Conservation (phyloP, 2,888 invertebrate genomes). For the Noctua fimbriata region DNA sequence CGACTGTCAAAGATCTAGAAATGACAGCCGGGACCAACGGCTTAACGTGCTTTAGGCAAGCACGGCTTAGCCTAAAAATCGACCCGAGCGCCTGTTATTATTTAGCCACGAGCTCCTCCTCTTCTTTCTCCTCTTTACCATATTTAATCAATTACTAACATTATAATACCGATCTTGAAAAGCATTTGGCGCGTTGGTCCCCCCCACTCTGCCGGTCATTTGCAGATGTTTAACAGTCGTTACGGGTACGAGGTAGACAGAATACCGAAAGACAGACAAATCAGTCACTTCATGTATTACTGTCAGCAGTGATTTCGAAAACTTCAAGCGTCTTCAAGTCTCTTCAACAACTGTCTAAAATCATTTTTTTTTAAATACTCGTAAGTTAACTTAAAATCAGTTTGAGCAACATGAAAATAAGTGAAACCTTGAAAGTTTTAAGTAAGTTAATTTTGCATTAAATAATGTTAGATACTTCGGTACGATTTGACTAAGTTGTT, state of each 20-base stretch:
- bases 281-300: background rate
- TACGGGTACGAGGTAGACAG: background rate
- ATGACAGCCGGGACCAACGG: too few relatives aligned
- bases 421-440: background rate
- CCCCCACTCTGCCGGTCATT: background rate
- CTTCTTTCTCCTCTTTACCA: too few relatives aligned
- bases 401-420: conserved; percentile 1
- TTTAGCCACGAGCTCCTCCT: too few relatives aligned
- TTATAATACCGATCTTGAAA: background rate
- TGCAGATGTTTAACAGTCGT: background rate
- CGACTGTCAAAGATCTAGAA: too few relatives aligned
- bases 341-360: background rate
- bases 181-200: background rate
- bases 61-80: too few relatives aligned
- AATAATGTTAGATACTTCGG: conserved; percentile 15
- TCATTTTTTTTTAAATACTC: background rate
- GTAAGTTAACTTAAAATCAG: background rate
- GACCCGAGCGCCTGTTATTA: too few relatives aligned
- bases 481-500: conserved; percentile 23
- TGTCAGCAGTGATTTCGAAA: background rate
- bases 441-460: conserved; percentile 13
- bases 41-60: too few relatives aligned
- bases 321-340: background rate
- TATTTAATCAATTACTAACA: too few relatives aligned
- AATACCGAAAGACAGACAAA: background rate